Base-by-base conservation (phyloP, 2,888 invertebrate genomes). In the Drosophila crucigera region DNA sequence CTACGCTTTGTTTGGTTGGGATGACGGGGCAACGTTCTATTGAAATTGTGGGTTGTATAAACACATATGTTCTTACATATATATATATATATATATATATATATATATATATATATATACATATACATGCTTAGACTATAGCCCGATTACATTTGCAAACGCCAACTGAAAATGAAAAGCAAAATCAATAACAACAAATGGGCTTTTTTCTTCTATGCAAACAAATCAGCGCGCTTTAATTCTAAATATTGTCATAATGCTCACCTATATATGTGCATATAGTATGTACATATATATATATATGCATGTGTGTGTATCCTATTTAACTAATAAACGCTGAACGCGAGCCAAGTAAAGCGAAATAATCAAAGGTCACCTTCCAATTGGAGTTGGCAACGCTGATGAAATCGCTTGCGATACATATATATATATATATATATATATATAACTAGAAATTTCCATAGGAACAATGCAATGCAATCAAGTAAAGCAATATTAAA, bases 171-270 rank as follows among this genome's bases (percentile, higher is more conserved):
- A 80, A 66, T 41, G 54, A 58, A 41, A 65, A 68, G 52, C 61
- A 64, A 68, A 74, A 77, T 74, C 65, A 69, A 68, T 76, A 72
- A 68, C 59, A 35, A 16, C 59, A 55, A 68, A 73, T 62, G 28
- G 30, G 55, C 14, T 63, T 41, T 31, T 52, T 53, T 16, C 10
- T 49, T 14, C 64, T 16, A n/a, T 35, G 59, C 30, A 52, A 30
- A 52, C 52, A 52, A 52, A 52, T 52, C 52, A 52, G 19, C 52
- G 52, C 55, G 41, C 72, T 49, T 33, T 65, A 60, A 22, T 43
- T 58, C 47, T 31, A 58, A 25, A 65, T 60, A 28, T 52, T 28
- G 50, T 41, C 50, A 52, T 31, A 65, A 14, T 22, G 37, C 35
- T 25, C n/a, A 35, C 59, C 4, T 47, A 47, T 43, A 31, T 59